Evolutionary conservation across 2,888 invertebrate genomes (phyloP), one percentile per base, ranked within the genome.

Genomic region (Limnephilus rhombicus): DNA sequence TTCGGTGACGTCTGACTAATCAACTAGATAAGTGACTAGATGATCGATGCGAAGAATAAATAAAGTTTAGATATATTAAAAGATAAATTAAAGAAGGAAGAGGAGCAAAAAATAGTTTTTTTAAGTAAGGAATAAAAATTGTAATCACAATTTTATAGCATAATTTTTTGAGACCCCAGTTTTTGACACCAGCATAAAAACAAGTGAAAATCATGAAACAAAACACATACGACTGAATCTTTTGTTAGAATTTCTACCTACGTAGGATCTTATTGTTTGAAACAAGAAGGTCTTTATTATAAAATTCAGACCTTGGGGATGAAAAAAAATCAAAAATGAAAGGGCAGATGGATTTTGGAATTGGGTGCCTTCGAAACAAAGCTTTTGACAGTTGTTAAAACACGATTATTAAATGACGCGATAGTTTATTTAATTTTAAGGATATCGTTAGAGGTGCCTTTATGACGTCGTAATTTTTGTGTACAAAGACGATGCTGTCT

Each of bases 341-440:
- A 68, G 89, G 34, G n/a, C 83, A 37, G 53, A 34, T 34, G 80
- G 68, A 89, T 53, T 89, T 18, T 68, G 37, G 80, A 68, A 5
- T 31, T 68, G 80, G 89, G 53, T 53, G 68, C 89, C 29, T 80
- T 68, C 68, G 31, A 89, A 89, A 89, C 89, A 89, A 89, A 31
- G 68, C 68, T 18, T 68, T 68, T 18, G 89, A 68, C 89, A 80
- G 89, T 86, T 53, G 49, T 53, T 89, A 68, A 53, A 80, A 89
- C 80, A 15, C 37, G 68, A 68, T 68, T 68, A 68, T 68, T 9
- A 68, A 68, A 31, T 34, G 15, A 24, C 12, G 80, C 13, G 80
- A 68, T 89, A 83, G 41, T 91, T 91, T 91, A 91, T 86, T 91
- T 91, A 37, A 91, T 91, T 91, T 91, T 91, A 91, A 91, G 86